Evolutionary conservation across 2,113 vertebrate species (phyloP), one percentile per base, ranked within the genome.

Genomic region (Caranx ignobilis): DNA sequence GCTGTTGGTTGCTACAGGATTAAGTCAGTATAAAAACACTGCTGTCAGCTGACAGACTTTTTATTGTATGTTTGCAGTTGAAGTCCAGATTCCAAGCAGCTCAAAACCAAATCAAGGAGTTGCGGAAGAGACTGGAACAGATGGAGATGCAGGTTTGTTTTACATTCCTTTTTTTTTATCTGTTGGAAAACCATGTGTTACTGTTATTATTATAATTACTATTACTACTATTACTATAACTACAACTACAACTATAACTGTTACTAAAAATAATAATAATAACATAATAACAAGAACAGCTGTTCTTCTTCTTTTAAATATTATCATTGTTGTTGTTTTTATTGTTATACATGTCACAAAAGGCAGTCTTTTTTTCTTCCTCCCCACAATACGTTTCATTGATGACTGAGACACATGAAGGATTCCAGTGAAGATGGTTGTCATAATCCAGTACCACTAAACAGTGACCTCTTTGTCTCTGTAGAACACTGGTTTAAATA

Each of bases 101-200:
- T 87, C 96, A 98, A 68, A 94, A 88, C 69, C 97, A 98, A 86
- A 96, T 99, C 78, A 95, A 95, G 88, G 97, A 97, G 61, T 45
- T 99, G 67, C 94, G 91, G 79, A 92, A 87, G 81, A 96, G 96
- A 66, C 92, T 97, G 75, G 95, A 97, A 88, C 96, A 97, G 91
- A 89, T 97, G 92, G 95, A 99, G 80, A 86, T 93, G 45, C 94
- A 97, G 98, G 98, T 99, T 92, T 82, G 91, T 84, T 83, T 39
- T 6, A 3, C 26, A 70, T 68, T 43, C 3, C 4, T 34, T 39
- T 9, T 13, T 48, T 71, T 71, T 48, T 2, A 47, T 3, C 12
- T 39, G 11, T 5, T 41, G 2, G 26, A 43, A 59, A 56, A 15
- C 26, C 26, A 26, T 26, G 26, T 26, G 26, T 26, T 26, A 26